Evolutionary conservation across 2,888 invertebrate genomes (phyloP).

Genomic region (Bhutanitis thaidina): DNA sequence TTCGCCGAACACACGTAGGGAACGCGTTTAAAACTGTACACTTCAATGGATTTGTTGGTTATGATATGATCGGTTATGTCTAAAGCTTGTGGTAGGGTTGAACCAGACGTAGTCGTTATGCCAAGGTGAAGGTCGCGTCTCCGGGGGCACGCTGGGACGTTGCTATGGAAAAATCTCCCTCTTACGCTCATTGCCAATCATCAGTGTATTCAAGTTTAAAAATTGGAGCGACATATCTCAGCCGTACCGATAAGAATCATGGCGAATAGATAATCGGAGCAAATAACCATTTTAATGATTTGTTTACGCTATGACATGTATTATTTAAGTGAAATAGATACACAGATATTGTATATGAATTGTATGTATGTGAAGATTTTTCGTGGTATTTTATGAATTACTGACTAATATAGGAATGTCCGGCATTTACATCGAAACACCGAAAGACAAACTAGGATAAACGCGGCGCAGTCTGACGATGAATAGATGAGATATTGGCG

Average conservation of each 20-base stretch:
- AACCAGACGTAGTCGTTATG: constrained; percentile 46
- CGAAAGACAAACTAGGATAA: no score
- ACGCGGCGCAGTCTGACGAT: no score
- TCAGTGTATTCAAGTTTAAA: constrained; percentile 37
- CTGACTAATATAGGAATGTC: no score
- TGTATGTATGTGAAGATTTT: no score
- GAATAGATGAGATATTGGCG: no score
- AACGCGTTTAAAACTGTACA: constrained; percentile 4
- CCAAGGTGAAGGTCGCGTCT: constrained; percentile 55
- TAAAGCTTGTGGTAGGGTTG: constrained; percentile 32
- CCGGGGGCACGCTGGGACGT: constrained; percentile 34
- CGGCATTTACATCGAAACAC: no score
- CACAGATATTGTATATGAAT: no score
- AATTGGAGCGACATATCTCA: constrained; percentile 10
- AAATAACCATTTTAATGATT: not conserved
- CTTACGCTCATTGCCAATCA: constrained; percentile 43
- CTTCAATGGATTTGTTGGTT: constrained; percentile 29
- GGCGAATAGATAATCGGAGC: not conserved
- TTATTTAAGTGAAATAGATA: not conserved
- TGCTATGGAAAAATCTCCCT: constrained; percentile 43
- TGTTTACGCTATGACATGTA: not conserved
- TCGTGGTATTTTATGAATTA: no score
- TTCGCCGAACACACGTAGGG: not conserved
- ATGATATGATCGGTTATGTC: constrained; percentile 23
- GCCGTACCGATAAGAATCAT: not conserved